These are phyloP conservation scores for Hermaeophaga mercurialis DNA, from an alignment of 2,888 invertebrate species.

Conservation along the genomic window DNA sequence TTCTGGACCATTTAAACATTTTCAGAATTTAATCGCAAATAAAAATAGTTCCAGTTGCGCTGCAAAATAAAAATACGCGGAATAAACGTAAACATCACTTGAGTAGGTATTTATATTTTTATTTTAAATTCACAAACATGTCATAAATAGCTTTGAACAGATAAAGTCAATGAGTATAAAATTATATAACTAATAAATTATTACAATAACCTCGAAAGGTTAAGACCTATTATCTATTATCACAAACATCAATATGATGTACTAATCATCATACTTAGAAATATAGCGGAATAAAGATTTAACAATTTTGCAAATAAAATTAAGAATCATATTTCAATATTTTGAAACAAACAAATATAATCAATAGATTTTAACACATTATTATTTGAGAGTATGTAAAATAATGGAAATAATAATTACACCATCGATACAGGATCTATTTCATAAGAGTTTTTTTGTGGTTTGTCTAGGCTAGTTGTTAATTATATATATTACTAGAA, in stretches of 20 bases:
- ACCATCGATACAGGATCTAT: too few species aligned
- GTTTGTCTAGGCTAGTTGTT: too few species aligned
- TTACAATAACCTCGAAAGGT: not conserved
- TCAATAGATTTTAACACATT: not conserved
- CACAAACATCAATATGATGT: conserved; percentile 22
- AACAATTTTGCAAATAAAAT: not conserved
- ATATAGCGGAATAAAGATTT: not conserved
- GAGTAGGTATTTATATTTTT: conserved; percentile 12
- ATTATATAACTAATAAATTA: conserved; percentile 1
- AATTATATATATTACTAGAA: too few species aligned
- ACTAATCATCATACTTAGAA: conserved; percentile 7
- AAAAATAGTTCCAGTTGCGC: conserved; percentile 7
- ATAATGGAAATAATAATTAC: too few species aligned
- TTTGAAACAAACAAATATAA: not conserved
- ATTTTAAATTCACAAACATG: conserved; percentile 7
- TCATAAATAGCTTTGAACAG: conserved; percentile 13
- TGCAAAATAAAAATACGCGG: not conserved
- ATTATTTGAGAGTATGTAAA: too few species aligned
- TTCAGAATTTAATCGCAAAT: not conserved
- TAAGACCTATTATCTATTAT: conserved; percentile 9
- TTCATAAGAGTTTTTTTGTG: too few species aligned
- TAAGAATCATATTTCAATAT: not conserved
- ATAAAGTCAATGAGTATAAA: conserved; percentile 11
- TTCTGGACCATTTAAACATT: too few species aligned
- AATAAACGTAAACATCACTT: conserved; percentile 2